Base-by-base conservation (phyloP, 2,888 invertebrate species). In the Choristoneura rosaceana region DNA sequence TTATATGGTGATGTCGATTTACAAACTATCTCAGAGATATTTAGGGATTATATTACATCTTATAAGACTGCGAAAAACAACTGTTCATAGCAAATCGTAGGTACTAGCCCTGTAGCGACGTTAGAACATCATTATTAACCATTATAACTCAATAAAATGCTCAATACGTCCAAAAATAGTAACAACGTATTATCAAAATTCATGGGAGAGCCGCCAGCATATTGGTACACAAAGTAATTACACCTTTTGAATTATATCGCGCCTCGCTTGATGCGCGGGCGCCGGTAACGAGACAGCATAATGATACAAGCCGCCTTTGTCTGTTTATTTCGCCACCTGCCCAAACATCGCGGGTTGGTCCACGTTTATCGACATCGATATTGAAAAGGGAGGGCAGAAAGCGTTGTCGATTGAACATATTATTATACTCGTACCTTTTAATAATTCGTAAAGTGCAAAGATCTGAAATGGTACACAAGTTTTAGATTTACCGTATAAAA, bases 301-400 rank as follows among this genome's bases (percentile, higher is more conserved):
- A 93, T 93, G 92, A 93, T 92, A 91, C 86, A 85, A 86, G 83
- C 86, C 86, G 87, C 84, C 90, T 89, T 92, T 92, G 92, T 92
- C 90, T 88, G 92, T 87, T 83, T 85, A 90, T 92, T 93, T 93
- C 92, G 92, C 94, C 94, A 94, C 94, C 93, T 93, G 93, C 94
- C 93, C 91, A 93, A 93, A 93, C 91, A 89, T 74, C 77, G 76
- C 86, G 87, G 76, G 89, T 81, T 82, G 87, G 77, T 76, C 55
- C 55, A 45, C 12, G 25, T 59, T 50, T 65, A 69, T 41, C 67
- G 47, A 65, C 79, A 76, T 80, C 82, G 81, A 84, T 81, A 73
- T 15, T 4, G 38, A 47, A 38, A 55, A 64, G 50, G 4, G 58
- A 52, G 8, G 50, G 15, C 8, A 25, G 25, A 12, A 55, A 25